phyloP scores from a whole-genome alignment of 2,888 invertebrate genomes.

The Drosophila lutescens region DNA sequence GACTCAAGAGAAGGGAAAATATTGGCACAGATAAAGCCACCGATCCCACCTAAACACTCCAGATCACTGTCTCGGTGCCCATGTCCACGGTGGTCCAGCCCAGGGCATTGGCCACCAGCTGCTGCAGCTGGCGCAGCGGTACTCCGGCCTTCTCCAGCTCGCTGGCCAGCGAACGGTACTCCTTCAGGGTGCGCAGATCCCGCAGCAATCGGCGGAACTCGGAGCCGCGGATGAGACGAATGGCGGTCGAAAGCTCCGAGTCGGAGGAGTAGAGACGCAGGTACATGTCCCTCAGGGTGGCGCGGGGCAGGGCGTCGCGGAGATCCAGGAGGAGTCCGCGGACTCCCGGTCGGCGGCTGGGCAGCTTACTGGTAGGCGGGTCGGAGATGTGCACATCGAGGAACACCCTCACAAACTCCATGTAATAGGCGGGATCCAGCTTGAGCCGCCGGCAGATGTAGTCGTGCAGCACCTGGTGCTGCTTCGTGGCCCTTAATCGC shows the following conservation, averaged over 20 bases:
- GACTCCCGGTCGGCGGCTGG: slow-evolving; percentile 63
- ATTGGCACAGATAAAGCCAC: too few relatives aligned
- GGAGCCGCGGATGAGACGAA: slow-evolving; percentile 61
- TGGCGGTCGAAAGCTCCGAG: slow-evolving; percentile 54
- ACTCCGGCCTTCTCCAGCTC: slow-evolving; percentile 58
- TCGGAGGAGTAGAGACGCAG: slow-evolving; percentile 51
- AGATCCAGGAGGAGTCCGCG: slow-evolving; percentile 68
- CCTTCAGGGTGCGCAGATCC: slow-evolving; percentile 48
- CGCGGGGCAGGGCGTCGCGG: slow-evolving; percentile 62
- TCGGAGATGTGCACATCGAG: slow-evolving; percentile 38
- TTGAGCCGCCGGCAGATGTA: slow-evolving; percentile 64
- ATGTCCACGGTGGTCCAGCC: slow-evolving; percentile 63
- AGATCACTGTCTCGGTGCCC: slow-evolving; percentile 51
- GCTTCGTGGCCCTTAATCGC: slow-evolving; percentile 49
- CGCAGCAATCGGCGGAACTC: slow-evolving; percentile 64
- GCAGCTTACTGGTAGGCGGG: slow-evolving; percentile 19
- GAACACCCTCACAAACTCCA: slow-evolving; percentile 44
- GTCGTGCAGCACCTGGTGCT: slow-evolving; percentile 53
- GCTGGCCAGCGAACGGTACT: slow-evolving; percentile 50
- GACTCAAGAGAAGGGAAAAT: too few relatives aligned
- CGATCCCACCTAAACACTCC: slow-evolving; percentile 13
- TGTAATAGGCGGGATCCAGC: slow-evolving; percentile 59
- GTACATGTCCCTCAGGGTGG: slow-evolving; percentile 58
- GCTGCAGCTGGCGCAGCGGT: slow-evolving; percentile 59
- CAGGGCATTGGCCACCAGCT: slow-evolving; percentile 55